A percentile compares a stretch with the other conserved stretches of the same genome.
These are phyloP conservation scores for Marronus borbonicus DNA, from an alignment of 2,888 invertebrate species.

Conservation along the genomic window DNA sequence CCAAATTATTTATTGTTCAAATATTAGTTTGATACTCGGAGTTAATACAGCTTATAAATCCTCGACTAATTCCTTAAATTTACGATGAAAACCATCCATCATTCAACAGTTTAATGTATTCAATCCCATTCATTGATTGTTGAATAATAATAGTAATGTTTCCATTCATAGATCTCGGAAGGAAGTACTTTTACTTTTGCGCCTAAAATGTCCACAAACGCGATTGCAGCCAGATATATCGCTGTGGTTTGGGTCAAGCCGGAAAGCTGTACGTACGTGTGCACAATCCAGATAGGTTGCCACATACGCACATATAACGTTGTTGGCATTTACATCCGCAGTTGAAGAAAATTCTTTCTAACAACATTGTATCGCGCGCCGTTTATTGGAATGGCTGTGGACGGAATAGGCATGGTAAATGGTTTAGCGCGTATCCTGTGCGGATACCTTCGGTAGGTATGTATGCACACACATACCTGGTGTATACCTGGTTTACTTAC, in stretches of 20 bases:
- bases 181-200: conserved; percentile 43
- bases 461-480: not conserved
- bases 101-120: not conserved
- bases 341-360: conserved; percentile 16
- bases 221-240: conserved; percentile 19
- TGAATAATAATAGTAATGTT: conserved; percentile 21
- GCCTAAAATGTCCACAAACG: conserved; percentile 22
- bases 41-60: not conserved
- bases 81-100: not conserved
- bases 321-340: conserved; percentile 33
- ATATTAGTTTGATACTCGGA: too few species aligned
- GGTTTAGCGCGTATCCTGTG: conserved; percentile 17
- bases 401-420: conserved; percentile 15
- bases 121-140: conserved; percentile 12
- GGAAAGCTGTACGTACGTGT: conserved; percentile 32
- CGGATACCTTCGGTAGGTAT: conserved; percentile 7
- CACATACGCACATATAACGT: not conserved
- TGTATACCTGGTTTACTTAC: conserved; percentile 6
- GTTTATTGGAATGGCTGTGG: conserved; percentile 8
- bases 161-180: conserved; percentile 29
- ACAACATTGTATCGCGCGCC: not conserved
- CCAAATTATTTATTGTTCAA: too few species aligned
- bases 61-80: not conserved
- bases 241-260: conserved; percentile 25
- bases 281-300: conserved; percentile 21